Conservation (phyloP, 2,888 invertebrate species). For the Drosophila emarginata region DNA sequence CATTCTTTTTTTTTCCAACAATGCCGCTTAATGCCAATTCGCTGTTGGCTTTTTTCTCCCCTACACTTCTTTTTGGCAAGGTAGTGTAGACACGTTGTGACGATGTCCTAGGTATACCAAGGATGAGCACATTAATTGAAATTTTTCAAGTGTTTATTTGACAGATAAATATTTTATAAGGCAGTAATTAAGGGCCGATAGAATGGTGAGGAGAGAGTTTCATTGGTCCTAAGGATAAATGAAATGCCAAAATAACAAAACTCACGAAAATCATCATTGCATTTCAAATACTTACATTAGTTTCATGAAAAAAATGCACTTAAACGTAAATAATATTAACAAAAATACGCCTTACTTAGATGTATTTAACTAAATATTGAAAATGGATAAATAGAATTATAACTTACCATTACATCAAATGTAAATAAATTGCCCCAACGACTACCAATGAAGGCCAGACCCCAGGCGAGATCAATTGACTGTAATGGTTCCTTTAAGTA, state of each 20-base stretch:
- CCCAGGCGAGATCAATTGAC: slow-evolving; percentile 89
- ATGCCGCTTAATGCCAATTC: slow-evolving; percentile 72
- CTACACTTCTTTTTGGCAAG: slow-evolving; percentile 33
- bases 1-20: slow-evolving; percentile 62
- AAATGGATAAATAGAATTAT: not conserved
- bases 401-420: slow-evolving; percentile 86
- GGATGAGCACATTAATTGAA: slow-evolving; percentile 69
- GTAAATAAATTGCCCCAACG: slow-evolving; percentile 88
- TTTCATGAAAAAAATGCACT: too few species aligned
- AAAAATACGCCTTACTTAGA: too few species aligned
- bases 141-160: slow-evolving; percentile 70
- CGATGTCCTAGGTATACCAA: slow-evolving; percentile 19
- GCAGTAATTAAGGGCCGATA: slow-evolving; percentile 53
- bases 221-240: slow-evolving; percentile 10
- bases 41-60: slow-evolving; percentile 45
- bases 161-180: slow-evolving; percentile 73
- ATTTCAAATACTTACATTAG: not conserved
- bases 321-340: too few species aligned
- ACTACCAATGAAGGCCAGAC: slow-evolving; percentile 88
- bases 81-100: slow-evolving; percentile 44
- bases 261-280: not conserved
- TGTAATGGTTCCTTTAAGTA: slow-evolving; percentile 85
- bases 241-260: not conserved
- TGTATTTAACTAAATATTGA: not conserved
- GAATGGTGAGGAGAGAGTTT: not conserved